phyloP scores from a whole-genome alignment of 1,140 invertebrate genomes.

The Brachionus manjavacas region DNA sequence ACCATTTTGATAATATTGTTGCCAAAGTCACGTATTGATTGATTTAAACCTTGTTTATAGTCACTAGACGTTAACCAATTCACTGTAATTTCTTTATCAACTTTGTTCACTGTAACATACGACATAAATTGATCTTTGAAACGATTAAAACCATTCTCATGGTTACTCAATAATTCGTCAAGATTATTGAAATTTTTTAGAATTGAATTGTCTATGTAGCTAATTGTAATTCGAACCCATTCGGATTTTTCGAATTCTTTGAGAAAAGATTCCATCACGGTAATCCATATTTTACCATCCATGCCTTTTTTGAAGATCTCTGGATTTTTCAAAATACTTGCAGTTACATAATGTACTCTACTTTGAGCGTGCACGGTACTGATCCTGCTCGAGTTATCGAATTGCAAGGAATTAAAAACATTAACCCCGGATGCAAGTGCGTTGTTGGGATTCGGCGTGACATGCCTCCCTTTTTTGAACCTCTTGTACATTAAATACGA shows the following conservation, averaged over 20 bases:
- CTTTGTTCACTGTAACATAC: not conserved
- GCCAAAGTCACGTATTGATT: not conserved
- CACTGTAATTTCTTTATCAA: not conserved
- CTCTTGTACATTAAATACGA: not conserved
- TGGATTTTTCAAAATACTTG: not conserved
- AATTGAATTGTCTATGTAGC: not conserved
- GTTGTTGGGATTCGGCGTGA: not conserved
- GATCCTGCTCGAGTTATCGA: not conserved
- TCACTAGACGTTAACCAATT: not conserved
- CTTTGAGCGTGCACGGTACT: not conserved
- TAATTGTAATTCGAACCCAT: not conserved
- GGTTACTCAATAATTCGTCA: not conserved
- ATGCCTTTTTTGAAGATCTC: not conserved
- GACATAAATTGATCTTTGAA: not conserved
- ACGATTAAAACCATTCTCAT: not conserved
- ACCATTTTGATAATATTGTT: not conserved
- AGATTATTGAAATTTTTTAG: not conserved
- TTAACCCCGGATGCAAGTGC: not conserved
- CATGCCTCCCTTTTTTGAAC: not conserved
- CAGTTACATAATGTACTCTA: not conserved
- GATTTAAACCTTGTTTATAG: not conserved
- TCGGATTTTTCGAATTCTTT: not conserved
- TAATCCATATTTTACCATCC: constrained; percentile 7
- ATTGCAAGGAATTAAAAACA: not conserved
- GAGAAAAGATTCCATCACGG: not conserved